phyloP scores from a whole-genome alignment of 2,797 vertebrate genomes.

The Nannoperca obscura region DNA sequence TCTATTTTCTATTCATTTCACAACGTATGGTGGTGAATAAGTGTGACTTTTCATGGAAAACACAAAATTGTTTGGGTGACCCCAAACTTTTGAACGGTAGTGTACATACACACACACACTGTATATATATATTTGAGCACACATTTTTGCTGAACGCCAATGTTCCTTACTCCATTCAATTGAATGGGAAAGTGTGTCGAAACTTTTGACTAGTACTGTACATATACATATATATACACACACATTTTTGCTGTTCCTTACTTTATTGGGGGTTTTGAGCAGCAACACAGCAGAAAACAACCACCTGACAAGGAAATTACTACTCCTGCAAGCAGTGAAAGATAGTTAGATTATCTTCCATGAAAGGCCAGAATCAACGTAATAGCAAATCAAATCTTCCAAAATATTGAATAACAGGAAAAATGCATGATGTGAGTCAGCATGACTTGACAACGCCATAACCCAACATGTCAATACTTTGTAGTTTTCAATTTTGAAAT shows the following conservation, averaged over 20 bases:
- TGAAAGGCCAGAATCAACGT: constrained; percentile 11
- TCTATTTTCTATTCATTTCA: too few species aligned
- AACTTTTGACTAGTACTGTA: too few species aligned
- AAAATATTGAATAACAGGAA: constrained; percentile 15
- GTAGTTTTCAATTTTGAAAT: neutral
- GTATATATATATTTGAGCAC: too few species aligned
- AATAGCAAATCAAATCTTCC: constrained; percentile 31
- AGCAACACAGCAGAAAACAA: constrained; percentile 30
- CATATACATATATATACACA: too few species aligned
- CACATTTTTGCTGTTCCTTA: neutral
- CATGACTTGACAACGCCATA: neutral
- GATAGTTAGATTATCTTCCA: constrained; percentile 16
- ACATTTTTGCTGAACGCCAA: too few species aligned
- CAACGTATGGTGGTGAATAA: too few species aligned
- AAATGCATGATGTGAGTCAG: constrained; percentile 2
- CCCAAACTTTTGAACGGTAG: too few species aligned
- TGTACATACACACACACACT: too few species aligned
- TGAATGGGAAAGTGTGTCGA: too few species aligned
- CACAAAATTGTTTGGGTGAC: too few species aligned
- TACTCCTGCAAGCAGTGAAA: constrained; percentile 14
- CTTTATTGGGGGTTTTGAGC: constrained; percentile 38
- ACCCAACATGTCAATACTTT: neutral
- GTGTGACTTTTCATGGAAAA: too few species aligned
- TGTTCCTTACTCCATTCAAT: too few species aligned
- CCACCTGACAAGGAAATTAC: constrained; percentile 42